Conservation (phyloP, 2,113 vertebrate species). For the Indicator maculatus region DNA sequence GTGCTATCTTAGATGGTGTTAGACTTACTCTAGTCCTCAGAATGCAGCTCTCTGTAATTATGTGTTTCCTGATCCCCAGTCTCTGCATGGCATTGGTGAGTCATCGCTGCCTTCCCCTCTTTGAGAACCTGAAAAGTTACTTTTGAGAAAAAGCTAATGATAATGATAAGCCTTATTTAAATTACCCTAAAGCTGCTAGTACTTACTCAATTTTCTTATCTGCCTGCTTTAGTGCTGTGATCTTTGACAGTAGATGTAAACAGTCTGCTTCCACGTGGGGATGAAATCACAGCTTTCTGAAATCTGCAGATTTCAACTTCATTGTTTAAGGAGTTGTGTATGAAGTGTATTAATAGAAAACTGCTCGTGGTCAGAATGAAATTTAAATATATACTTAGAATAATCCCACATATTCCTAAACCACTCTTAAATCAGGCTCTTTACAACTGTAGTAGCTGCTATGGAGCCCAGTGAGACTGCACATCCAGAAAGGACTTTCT, state of each 20-base stretch:
- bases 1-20: background rate
- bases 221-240: background rate
- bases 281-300: background rate
- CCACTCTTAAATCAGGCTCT: accelerated
- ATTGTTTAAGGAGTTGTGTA: background rate
- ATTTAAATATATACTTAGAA: background rate
- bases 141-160: accelerated
- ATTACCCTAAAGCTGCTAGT: background rate
- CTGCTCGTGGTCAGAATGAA: background rate
- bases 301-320: background rate
- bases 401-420: background rate
- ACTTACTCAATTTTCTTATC: background rate
- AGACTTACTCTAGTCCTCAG: background rate
- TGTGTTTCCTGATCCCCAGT: background rate
- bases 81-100: background rate
- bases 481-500: background rate
- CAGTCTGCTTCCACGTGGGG: accelerated
- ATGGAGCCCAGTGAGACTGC: background rate
- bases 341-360: background rate
- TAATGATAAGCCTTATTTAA: background rate
- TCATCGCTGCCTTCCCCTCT: background rate
- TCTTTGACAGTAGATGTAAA: background rate
- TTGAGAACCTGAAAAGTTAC: background rate
- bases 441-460: background rate
- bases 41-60: background rate